These are phyloP conservation scores for Pelosia muscerda DNA, from an alignment of 2,888 invertebrate species.

Conservation along the genomic window DNA sequence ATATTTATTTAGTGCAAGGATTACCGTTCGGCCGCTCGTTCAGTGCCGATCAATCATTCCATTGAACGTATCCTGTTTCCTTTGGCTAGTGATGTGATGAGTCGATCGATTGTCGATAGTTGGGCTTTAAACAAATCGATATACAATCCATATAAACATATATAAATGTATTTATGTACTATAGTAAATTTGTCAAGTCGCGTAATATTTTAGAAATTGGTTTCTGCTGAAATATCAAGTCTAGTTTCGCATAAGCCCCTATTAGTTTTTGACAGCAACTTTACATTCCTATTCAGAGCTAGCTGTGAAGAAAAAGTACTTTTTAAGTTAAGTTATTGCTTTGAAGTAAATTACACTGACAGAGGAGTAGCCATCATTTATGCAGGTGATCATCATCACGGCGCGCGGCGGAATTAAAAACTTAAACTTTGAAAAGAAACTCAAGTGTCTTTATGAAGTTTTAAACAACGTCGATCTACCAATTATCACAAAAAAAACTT, in stretches of 20 bases:
- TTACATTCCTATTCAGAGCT: no score
- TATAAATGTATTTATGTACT: not conserved
- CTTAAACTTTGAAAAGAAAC: not conserved
- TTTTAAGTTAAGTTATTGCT: not conserved
- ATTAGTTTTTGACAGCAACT: no score
- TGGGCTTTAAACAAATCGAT: no score
- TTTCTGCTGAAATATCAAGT: no score
- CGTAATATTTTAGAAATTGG: no score
- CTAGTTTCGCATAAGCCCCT: no score
- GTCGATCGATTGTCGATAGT: conserved; percentile 55
- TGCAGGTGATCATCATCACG: no score
- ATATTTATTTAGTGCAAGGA: conserved; percentile 83
- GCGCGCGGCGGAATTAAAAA: not conserved
- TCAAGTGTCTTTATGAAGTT: not conserved
- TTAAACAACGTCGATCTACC: not conserved
- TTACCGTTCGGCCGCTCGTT: conserved; percentile 73
- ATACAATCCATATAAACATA: not conserved
- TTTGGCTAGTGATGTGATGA: conserved; percentile 72
- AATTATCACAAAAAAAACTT: not conserved
- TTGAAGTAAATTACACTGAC: not conserved
- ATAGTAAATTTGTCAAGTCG: not conserved
- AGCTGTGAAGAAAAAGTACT: not conserved
- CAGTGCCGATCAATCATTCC: conserved; percentile 85
- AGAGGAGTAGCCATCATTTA: no score
- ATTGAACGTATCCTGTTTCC: conserved; percentile 86